Evolutionary conservation across 2,113 vertebrate genomes (phyloP).

Genomic region (Oncorhynchus kisutch): DNA sequence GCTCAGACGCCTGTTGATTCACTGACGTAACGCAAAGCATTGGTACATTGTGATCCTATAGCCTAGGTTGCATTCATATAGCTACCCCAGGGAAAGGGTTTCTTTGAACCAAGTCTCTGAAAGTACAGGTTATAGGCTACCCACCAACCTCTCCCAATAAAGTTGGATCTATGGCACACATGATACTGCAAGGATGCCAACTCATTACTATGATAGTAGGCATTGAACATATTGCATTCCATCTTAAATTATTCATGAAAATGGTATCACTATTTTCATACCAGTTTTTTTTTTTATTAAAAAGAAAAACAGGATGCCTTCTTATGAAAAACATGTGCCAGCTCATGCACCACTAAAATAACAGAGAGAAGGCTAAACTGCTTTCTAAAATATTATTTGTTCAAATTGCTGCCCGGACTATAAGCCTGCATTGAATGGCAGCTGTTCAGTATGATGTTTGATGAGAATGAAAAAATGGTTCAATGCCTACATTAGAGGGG

Average conservation of each 20-base stretch:
- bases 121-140: background rate
- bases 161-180: no score
- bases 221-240: no score
- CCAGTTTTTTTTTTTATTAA: no score
- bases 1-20: conserved; percentile 49
- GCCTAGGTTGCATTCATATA: conserved; percentile 31
- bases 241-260: no score
- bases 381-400: background rate
- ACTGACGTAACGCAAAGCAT: conserved; percentile 34
- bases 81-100: conserved; percentile 1
- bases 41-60: conserved; percentile 49
- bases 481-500: conserved; percentile 55
- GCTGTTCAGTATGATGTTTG: conserved; percentile 44
- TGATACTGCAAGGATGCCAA: no score
- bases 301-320: no score
- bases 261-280: no score
- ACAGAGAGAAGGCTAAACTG: background rate
- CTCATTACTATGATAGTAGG: no score
- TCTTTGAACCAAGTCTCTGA: conserved; percentile 7
- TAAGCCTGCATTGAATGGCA: conserved; percentile 42
- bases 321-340: no score
- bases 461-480: conserved; percentile 45
- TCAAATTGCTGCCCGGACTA: conserved; percentile 41
- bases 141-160: background rate
- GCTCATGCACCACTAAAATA: background rate